These are phyloP conservation scores for Hetaerina titia DNA, from an alignment of 2,888 invertebrate genomes.

Conservation along the genomic window DNA sequence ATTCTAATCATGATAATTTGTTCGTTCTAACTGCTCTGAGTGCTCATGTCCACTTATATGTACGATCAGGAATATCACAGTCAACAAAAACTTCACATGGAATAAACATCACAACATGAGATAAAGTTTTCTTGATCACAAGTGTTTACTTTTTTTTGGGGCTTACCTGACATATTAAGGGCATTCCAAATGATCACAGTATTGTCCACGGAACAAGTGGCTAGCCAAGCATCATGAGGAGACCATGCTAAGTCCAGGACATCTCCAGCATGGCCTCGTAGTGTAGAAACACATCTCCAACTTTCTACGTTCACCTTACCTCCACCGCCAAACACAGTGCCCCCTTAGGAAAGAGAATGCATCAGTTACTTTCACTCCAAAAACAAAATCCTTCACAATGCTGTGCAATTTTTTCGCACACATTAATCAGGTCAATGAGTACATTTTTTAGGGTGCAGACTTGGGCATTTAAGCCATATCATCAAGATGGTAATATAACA, in stretches of 20 bases:
- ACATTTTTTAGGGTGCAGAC: too few relatives aligned
- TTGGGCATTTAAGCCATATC: too few relatives aligned
- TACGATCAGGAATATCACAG: too few relatives aligned
- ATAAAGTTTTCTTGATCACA: too few relatives aligned
- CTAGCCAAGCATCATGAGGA: conserved; percentile 94
- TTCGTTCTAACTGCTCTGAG: too few relatives aligned
- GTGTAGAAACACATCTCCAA: conserved; percentile 93
- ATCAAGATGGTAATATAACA: too few relatives aligned
- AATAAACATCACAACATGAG: too few relatives aligned
- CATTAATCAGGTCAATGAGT: too few relatives aligned
- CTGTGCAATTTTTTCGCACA: conserved; percentile 46
- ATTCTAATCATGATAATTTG: too few relatives aligned
- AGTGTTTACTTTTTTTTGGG: not conserved
- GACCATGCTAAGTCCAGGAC: conserved; percentile 98
- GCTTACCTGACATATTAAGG: conserved; percentile 86
- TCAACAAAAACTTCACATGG: too few relatives aligned
- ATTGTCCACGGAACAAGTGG: conserved; percentile 98
- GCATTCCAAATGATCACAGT: conserved; percentile 99
- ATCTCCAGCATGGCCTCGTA: conserved; percentile 95
- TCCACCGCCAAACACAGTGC: conserved; percentile 78
- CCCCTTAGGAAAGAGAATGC: conserved; percentile 71
- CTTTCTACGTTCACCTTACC: conserved; percentile 92
- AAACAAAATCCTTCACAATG: conserved; percentile 13
- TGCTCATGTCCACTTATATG: too few relatives aligned
- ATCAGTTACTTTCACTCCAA: not conserved